Conservation (phyloP, 2,888 invertebrate species). For the Corbicula japonica region DNA sequence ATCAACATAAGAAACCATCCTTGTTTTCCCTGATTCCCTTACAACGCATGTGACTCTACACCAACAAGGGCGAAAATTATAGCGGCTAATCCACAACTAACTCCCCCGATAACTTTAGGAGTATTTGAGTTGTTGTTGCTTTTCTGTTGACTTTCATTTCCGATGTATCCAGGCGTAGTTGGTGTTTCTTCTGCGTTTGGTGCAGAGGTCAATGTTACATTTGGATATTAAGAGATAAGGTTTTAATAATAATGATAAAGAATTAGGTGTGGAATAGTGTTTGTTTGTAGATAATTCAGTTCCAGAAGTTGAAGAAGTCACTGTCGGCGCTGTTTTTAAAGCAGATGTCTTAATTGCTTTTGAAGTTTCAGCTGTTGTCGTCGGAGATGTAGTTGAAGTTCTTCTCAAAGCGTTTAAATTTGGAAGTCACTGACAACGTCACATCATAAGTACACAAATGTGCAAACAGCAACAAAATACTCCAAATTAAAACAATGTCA, state of each 20-base stretch:
- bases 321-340: not conserved
- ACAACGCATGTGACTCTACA: slow-evolving; percentile 9
- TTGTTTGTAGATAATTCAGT: slow-evolving; percentile 4
- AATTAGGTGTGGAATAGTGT: not conserved
- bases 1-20: not conserved
- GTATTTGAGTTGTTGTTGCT: not conserved
- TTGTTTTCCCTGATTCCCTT: not conserved
- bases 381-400: slow-evolving; percentile 14
- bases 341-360: not conserved
- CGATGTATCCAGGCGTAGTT: not conserved
- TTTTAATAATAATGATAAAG: too few species aligned
- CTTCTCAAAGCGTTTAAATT: too few species aligned
- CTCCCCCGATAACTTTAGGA: slow-evolving; percentile 5
- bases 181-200: too few species aligned
- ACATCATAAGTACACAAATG: too few species aligned
- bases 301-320: slow-evolving; percentile 4
- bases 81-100: not conserved
- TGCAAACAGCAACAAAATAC: too few species aligned
- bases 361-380: slow-evolving; percentile 14
- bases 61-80: not conserved
- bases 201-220: too few species aligned
- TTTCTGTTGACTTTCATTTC: slow-evolving; percentile 5
- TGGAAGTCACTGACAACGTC: too few species aligned
- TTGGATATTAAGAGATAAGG: too few species aligned
- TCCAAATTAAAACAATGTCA: too few species aligned